Evolutionary conservation across 2,797 vertebrate species (phyloP).

Genomic region (Myripristis jacobus): DNA sequence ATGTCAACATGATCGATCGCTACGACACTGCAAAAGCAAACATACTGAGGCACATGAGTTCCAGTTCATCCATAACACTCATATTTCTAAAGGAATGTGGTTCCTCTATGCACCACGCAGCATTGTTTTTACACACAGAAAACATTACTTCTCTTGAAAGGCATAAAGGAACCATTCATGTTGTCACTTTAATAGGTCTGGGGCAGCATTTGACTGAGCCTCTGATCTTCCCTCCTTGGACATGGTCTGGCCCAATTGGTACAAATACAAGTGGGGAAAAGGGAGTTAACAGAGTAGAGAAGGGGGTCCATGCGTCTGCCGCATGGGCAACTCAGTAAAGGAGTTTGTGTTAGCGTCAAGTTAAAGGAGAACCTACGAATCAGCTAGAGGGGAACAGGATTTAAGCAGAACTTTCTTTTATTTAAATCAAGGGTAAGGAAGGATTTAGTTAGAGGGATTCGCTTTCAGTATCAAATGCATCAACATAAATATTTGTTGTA

Average conservation of each 20-base stretch:
- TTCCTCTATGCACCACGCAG: constrained; percentile 31
- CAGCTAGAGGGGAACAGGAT: constrained; percentile 47
- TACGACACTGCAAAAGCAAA: neutral
- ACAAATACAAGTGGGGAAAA: constrained; percentile 85
- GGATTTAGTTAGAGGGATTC: constrained; percentile 63
- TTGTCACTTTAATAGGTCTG: constrained; percentile 11
- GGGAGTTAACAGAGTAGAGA: constrained; percentile 71
- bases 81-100: neutral
- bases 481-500: constrained; percentile 8
- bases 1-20: neutral
- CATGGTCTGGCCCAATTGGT: constrained; percentile 94
- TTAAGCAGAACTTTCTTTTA: constrained; percentile 16
- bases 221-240: constrained; percentile 32
- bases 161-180: neutral
- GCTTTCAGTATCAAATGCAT: neutral
- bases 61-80: constrained; percentile 3
- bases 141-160: constrained; percentile 20
- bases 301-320: constrained; percentile 54
- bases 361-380: constrained; percentile 65
- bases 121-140: constrained; percentile 21
- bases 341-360: constrained; percentile 69
- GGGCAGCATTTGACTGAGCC: neutral
- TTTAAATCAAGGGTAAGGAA: constrained; percentile 50
- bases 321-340: constrained; percentile 55
- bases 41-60: neutral